phyloP scores from a whole-genome alignment of 1,140 invertebrate genomes.

The Hermetia illucens region DNA sequence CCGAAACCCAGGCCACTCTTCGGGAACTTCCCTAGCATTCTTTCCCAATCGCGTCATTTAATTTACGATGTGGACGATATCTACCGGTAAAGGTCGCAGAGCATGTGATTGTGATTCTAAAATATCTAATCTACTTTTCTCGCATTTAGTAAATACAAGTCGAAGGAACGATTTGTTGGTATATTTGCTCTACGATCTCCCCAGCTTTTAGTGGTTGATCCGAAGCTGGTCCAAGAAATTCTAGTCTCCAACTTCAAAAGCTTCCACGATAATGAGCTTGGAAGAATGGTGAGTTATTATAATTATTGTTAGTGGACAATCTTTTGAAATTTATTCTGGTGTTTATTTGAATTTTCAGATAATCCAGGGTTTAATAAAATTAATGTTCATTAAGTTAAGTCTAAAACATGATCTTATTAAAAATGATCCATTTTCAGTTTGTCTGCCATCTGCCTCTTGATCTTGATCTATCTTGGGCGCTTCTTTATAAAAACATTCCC shows the following conservation, averaged over 20 bases:
- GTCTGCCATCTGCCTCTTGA: too few species aligned
- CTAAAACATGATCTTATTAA: too few species aligned
- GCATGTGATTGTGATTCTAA: too few species aligned
- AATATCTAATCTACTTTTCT: too few species aligned
- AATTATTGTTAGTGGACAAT: too few species aligned
- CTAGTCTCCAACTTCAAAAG: constrained; percentile 27
- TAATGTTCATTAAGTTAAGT: too few species aligned
- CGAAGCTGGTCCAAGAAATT: constrained; percentile 29
- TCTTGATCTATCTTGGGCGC: too few species aligned
- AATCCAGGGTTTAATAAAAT: too few species aligned
- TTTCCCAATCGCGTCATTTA: constrained; percentile 24
- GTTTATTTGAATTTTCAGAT: too few species aligned
- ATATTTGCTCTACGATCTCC: constrained; percentile 23
- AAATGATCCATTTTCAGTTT: too few species aligned
- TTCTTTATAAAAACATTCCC: too few species aligned
- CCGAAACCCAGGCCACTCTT: constrained; percentile 18
- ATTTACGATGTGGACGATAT: constrained; percentile 2
- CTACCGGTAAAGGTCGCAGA: constrained; percentile 4
- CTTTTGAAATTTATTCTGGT: too few species aligned
- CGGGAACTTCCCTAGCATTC: constrained; percentile 15
- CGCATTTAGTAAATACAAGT: neutral
- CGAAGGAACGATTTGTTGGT: constrained; percentile 12
- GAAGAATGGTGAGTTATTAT: neutral
- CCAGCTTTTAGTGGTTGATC: constrained; percentile 27
- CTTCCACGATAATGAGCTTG: constrained; percentile 17